phyloP scores from a whole-genome alignment of 2,888 invertebrate species.

The Macaria notata region DNA sequence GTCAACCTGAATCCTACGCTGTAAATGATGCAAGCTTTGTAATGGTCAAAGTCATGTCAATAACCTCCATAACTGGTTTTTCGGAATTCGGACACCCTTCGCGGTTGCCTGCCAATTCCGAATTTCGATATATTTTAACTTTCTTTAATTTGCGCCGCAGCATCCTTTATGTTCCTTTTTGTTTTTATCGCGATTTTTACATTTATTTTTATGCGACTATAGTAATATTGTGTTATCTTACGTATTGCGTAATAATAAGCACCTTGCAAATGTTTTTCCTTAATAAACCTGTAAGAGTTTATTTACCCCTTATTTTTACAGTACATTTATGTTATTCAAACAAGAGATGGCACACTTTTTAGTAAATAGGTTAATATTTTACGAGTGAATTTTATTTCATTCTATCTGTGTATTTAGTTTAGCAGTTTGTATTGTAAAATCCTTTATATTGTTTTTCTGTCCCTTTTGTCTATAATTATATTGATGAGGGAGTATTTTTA shows the following conservation, averaged over 20 bases:
- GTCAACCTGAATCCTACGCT: constrained; percentile 48
- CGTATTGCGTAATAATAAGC: constrained; percentile 15
- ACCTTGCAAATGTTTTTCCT: constrained; percentile 11
- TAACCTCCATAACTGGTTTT: constrained; percentile 60
- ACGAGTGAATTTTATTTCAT: too few species aligned
- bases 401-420: too few species aligned
- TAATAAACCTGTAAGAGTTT: constrained; percentile 11
- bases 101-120: constrained; percentile 34
- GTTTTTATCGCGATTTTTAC: constrained; percentile 5
- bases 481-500: too few species aligned
- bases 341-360: too few species aligned
- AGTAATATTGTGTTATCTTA: constrained; percentile 16
- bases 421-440: too few species aligned
- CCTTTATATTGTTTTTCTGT: too few species aligned
- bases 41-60: constrained; percentile 66
- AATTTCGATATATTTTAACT: constrained; percentile 32
- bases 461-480: too few species aligned
- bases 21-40: constrained; percentile 65
- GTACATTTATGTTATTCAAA: too few species aligned
- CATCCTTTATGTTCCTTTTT: constrained; percentile 10
- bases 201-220: constrained; percentile 7
- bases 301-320: constrained; percentile 3
- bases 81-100: constrained; percentile 46
- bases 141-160: constrained; percentile 27
- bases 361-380: too few species aligned